A percentile compares a stretch with the other conserved stretches of the same genome.
Evolutionary conservation across 2,888 invertebrate genomes (phyloP).

Genomic region (Drosophila quasianomalipes): DNA sequence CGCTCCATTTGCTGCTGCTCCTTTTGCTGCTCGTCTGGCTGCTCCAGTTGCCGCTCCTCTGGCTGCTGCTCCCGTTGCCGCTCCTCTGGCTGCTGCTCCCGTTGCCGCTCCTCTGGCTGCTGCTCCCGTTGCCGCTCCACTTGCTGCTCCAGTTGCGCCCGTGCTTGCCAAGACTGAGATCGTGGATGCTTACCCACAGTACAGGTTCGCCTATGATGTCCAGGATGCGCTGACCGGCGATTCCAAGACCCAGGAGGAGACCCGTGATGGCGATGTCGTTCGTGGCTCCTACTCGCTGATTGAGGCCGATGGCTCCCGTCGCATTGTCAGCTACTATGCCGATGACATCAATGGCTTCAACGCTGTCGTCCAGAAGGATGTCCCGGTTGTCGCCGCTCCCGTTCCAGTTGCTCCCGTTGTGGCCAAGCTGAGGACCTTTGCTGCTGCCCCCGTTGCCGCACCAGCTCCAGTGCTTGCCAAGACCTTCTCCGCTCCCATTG

Average conservation of each 20-base stretch:
- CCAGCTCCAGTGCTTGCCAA: slow-evolving; percentile 81
- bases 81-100: slow-evolving; percentile 39
- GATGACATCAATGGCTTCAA: slow-evolving; percentile 84
- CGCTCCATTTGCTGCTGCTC: slow-evolving; percentile 47
- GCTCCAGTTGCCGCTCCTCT: slow-evolving; percentile 43
- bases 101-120: slow-evolving; percentile 49
- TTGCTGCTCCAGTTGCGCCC: slow-evolving; percentile 66
- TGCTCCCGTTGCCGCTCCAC: slow-evolving; percentile 61
- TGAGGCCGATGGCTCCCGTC: slow-evolving; percentile 84
- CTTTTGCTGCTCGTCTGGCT: slow-evolving; percentile 32
- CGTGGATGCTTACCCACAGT: slow-evolving; percentile 83
- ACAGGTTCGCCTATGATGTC: slow-evolving; percentile 84
- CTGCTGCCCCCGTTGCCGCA: slow-evolving; percentile 61
- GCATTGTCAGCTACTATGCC: slow-evolving; percentile 84
- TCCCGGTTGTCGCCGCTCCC: slow-evolving; percentile 57
- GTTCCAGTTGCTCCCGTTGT: slow-evolving; percentile 71
- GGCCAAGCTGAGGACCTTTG: slow-evolving; percentile 65
- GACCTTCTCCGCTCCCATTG: slow-evolving; percentile 79
- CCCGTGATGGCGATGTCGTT: slow-evolving; percentile 84
- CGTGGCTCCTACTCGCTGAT: slow-evolving; percentile 84
- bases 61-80: background rate
- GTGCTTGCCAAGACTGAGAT: slow-evolving; percentile 62
- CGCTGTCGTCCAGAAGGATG: slow-evolving; percentile 82
- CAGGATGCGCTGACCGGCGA: slow-evolving; percentile 84
- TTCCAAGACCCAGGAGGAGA: slow-evolving; percentile 84